These are phyloP conservation scores for Semaprochilodus insignis DNA, from an alignment of 2,797 vertebrate species.

Conservation along the genomic window DNA sequence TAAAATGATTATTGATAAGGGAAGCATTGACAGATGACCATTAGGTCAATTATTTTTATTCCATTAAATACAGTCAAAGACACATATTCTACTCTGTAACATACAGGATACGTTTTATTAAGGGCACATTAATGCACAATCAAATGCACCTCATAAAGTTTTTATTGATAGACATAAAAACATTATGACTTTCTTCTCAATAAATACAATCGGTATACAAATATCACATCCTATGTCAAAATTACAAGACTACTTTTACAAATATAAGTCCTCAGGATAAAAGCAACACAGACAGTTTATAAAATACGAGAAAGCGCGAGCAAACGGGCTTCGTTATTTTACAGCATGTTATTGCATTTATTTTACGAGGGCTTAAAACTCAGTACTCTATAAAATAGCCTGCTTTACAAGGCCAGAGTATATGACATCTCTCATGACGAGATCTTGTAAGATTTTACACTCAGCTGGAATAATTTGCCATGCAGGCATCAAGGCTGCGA, in stretches of 20 bases:
- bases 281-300: slow-evolving; percentile 70
- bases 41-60: slow-evolving; percentile 25
- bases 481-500: slow-evolving; percentile 57
- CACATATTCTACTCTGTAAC: slow-evolving; percentile 64
- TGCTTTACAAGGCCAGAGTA: slow-evolving; percentile 77
- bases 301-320: slow-evolving; percentile 66
- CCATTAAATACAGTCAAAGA: slow-evolving; percentile 50
- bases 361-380: slow-evolving; percentile 81
- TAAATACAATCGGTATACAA: slow-evolving; percentile 82
- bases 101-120: slow-evolving; percentile 87
- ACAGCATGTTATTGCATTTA: slow-evolving; percentile 83
- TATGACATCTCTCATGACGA: slow-evolving; percentile 72
- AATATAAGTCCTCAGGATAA: slow-evolving; percentile 59
- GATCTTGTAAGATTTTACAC: slow-evolving; percentile 73
- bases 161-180: slow-evolving; percentile 98
- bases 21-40: slow-evolving; percentile 21
- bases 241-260: slow-evolving; percentile 50
- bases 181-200: slow-evolving; percentile 91
- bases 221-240: slow-evolving; percentile 62
- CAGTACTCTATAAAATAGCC: slow-evolving; percentile 80
- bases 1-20: background rate
- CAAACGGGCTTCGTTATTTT: slow-evolving; percentile 78
- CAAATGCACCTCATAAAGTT: slow-evolving; percentile 98
- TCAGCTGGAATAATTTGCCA: slow-evolving; percentile 66
- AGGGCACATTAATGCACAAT: slow-evolving; percentile 94